Evolutionary conservation across 2,113 vertebrate species (phyloP), one percentile per base, ranked within the genome.

Genomic region (Tenebrosternarchus preto): DNA sequence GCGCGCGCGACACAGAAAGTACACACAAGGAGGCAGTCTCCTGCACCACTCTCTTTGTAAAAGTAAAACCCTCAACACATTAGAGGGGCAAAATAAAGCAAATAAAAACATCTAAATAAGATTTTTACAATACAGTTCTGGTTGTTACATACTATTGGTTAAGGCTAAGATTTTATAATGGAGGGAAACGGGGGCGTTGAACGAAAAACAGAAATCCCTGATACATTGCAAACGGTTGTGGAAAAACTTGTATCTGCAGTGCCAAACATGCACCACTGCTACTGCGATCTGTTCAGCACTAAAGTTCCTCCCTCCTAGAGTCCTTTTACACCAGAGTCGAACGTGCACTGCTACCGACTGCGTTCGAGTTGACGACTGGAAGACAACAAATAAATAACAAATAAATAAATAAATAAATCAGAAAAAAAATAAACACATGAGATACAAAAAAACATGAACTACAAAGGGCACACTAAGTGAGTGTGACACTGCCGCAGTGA

Each of bases 81-180:
- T 39, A 84, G 75, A 20, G 77, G 83, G 80, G 78, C 50, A 82
- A 82, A 84, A 74, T 31, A 31, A 85, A 78, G 81, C 74, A 56
- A 61, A 75, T 8, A 22, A 25, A 55, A 63, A 39, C 20, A 50
- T 53, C 69, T 17, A 27, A 56, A 33, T 60, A 31, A 60, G 31
- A 56, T 61, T 75, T 16, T 20, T 50, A 82, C 66, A 71, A 50
- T 78, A 85, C 81, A 88, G 74, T 89, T 78, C 85, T 25, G 80
- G 53, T 84, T 83, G 80, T 73, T 82, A 88, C 76, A 91, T 89
- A 88, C 87, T 88, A 85, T 90, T 76, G 87, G 87, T 92, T 94
- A 94, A 93, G 93, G 92, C 93, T 92, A 90, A 89, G 87, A 88
- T 89, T 91, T 90, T 87, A 88, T 86, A 90, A 83, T 83, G 89